Conservation (phyloP, 1,140 invertebrate species). For the Aphaenogaster rudis region DNA sequence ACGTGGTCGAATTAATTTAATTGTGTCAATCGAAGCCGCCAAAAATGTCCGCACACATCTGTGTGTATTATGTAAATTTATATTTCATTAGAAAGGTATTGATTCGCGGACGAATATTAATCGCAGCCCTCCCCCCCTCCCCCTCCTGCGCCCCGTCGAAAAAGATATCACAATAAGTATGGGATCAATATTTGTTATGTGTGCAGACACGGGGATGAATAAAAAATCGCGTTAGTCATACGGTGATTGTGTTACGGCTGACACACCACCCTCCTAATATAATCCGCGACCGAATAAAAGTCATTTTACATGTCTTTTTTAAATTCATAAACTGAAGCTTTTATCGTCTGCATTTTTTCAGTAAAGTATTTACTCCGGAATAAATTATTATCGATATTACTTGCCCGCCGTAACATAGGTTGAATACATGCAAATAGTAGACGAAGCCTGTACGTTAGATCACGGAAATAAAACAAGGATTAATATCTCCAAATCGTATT, state of each 20-base stretch:
- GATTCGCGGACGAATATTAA: conserved; percentile 57
- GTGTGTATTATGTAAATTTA: conserved; percentile 58
- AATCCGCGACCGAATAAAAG: conserved; percentile 58
- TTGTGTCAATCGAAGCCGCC: conserved; percentile 32
- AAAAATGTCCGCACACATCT: conserved; percentile 38
- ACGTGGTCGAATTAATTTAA: conserved; percentile 45
- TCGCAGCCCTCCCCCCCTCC: neutral
- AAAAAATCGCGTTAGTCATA: conserved; percentile 55
- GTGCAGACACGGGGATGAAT: conserved; percentile 44
- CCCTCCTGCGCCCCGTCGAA: neutral
- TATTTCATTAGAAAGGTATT: conserved; percentile 58
- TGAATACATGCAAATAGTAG: conserved; percentile 7
- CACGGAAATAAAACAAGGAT: conserved; percentile 39
- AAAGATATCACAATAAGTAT: conserved; percentile 56
- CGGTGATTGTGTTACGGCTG: conserved; percentile 42
- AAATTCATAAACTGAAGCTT: conserved; percentile 45
- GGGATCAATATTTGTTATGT: conserved; percentile 61
- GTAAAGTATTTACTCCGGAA: neutral
- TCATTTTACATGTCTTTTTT: conserved; percentile 50
- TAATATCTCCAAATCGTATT: conserved; percentile 15
- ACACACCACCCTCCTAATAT: conserved; percentile 53
- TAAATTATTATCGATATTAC: conserved; percentile 40
- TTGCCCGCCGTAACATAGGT: neutral
- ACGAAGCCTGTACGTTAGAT: conserved; percentile 33
- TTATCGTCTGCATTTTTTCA: conserved; percentile 32